These are phyloP conservation scores for Caenorhabditis sp. DNA, from an alignment of 2,888 invertebrate species.

Conservation along the genomic window DNA sequence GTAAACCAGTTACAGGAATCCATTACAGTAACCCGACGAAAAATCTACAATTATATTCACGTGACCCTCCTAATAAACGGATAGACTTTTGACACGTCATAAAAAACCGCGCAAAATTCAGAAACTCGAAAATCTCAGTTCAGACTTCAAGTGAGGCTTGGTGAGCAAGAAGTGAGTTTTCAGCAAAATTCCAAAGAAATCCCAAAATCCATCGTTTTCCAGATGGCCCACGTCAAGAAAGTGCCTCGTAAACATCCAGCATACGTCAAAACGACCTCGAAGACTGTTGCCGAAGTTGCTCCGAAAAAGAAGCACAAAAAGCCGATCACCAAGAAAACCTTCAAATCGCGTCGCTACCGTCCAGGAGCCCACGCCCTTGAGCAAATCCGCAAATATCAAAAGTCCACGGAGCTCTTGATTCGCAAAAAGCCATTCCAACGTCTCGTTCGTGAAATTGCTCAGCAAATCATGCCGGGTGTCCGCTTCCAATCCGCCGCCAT, in stretches of 20 bases:
- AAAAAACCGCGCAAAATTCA: no score
- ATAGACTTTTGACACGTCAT: no score
- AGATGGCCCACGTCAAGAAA: not conserved
- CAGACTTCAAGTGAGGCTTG: no score
- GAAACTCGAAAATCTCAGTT: no score
- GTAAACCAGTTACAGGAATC: no score
- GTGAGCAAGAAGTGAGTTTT: no score
- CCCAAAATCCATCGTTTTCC: no score
- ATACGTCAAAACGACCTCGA: not conserved
- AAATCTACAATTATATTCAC: no score
- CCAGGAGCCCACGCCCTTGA: not conserved
- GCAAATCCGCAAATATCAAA: not conserved
- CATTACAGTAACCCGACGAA: no score
- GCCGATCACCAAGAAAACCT: not conserved
- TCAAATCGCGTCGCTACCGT: not conserved
- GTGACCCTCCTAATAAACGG: no score
- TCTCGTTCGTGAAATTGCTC: slow-evolving; percentile 4
- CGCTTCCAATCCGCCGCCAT: not conserved
- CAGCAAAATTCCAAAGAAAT: no score
- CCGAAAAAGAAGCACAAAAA: not conserved
- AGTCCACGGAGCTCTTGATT: not conserved
- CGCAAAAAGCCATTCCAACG: not conserved
- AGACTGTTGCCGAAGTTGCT: no score
- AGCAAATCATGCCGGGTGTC: not conserved
- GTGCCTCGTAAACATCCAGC: not conserved